phyloP scores from a whole-genome alignment of 1,140 invertebrate genomes.

The Coenobita brevimanus region DNA sequence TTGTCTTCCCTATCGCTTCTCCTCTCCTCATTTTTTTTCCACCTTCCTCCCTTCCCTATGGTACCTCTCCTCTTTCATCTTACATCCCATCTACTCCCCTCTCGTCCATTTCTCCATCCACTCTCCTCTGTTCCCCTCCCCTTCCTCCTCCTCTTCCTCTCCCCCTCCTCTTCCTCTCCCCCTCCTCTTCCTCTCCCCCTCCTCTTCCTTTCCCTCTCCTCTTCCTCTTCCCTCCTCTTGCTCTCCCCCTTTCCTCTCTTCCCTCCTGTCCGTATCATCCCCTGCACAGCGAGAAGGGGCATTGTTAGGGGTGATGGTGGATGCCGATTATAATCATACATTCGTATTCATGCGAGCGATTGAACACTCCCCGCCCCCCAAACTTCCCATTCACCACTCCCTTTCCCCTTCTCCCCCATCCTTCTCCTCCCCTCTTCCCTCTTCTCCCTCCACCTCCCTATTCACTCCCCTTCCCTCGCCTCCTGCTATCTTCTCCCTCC shows the following conservation, averaged over 20 bases:
- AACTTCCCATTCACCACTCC: no score
- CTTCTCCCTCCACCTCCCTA: no score
- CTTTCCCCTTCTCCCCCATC: background rate
- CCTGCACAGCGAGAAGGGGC: no score
- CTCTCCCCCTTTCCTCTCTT: no score
- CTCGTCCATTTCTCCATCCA: background rate
- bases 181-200: background rate
- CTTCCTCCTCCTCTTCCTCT: background rate
- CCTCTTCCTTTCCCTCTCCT: slow-evolving; percentile 1
- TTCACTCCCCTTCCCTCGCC: no score
- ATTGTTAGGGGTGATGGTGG: no score
- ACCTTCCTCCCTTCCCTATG: background rate
- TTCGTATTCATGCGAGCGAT: no score
- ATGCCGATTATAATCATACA: no score
- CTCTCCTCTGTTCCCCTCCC: background rate
- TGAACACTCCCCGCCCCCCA: no score
- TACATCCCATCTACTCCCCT: background rate
- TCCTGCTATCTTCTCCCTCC: no score
- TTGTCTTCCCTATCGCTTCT: background rate
- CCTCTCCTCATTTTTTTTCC: background rate
- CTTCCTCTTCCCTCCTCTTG: background rate
- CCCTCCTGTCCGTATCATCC: no score
- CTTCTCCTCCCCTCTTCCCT: background rate
- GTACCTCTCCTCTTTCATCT: background rate
- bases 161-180: background rate